Conservation (phyloP, 2,888 invertebrate genomes). For the Cosmia pyralina region DNA sequence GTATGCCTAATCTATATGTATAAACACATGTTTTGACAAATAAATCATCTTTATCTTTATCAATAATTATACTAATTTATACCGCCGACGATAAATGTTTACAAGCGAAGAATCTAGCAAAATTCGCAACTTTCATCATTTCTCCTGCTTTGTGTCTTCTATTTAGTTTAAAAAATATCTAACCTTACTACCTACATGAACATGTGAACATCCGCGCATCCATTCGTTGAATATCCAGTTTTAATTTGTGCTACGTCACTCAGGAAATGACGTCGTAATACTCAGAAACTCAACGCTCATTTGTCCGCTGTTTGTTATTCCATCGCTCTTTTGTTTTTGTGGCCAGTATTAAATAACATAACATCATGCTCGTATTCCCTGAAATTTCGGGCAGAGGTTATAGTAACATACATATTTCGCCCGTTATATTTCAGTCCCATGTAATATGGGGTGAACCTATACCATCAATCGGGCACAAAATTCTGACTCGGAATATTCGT, state of each 20-base stretch:
- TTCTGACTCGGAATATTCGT: not conserved
- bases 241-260: slow-evolving; percentile 29
- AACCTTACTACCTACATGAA: not conserved
- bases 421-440: not conserved
- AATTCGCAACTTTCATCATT: too few relatives aligned
- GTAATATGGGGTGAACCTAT: not conserved
- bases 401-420: too few relatives aligned
- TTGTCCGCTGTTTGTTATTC: slow-evolving; percentile 5
- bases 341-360: not conserved
- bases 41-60: too few relatives aligned
- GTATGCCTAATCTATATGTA: too few relatives aligned
- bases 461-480: not conserved
- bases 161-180: not conserved
- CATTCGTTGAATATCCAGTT: slow-evolving; percentile 4
- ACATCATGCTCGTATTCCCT: too few relatives aligned
- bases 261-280: slow-evolving; percentile 29
- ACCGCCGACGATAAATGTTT: too few relatives aligned
- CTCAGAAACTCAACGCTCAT: slow-evolving; percentile 6
- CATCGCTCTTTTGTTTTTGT: slow-evolving; percentile 11
- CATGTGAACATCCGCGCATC: not conserved
- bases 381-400: too few relatives aligned
- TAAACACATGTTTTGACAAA: too few relatives aligned
- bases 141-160: too few relatives aligned
- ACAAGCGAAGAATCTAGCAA: too few relatives aligned
- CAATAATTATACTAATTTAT: too few relatives aligned